Evolutionary conservation across 2,113 vertebrate species (phyloP).

Genomic region (Tetrao urogallus): DNA sequence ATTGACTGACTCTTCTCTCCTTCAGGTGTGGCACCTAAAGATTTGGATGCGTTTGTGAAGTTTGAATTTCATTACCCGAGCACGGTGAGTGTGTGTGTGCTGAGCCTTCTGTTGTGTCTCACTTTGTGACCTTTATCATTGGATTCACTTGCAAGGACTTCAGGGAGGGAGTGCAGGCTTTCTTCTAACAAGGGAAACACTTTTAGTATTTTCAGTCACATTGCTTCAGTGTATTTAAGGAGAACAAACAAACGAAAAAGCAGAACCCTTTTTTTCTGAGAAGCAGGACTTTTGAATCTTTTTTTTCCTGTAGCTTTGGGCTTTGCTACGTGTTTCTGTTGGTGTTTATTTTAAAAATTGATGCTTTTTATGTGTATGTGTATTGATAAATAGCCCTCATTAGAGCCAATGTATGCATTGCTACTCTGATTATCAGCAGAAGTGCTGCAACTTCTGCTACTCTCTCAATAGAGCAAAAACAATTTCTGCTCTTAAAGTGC

Average conservation of each 20-base stretch:
- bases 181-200: background rate
- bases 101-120: background rate
- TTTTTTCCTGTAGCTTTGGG: background rate
- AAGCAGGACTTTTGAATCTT: background rate
- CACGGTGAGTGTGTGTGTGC: slow-evolving; percentile 79
- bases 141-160: background rate
- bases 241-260: background rate
- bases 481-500: background rate
- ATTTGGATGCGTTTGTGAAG: slow-evolving; percentile 91
- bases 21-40: slow-evolving; percentile 88
- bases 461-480: background rate
- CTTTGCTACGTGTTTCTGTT: background rate
- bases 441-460: background rate
- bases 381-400: background rate
- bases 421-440: background rate
- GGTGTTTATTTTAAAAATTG: background rate
- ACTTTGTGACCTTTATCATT: background rate
- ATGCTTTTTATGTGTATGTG: background rate
- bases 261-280: background rate
- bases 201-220: background rate
- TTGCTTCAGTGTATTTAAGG: background rate
- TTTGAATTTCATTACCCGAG: slow-evolving; percentile 97
- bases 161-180: background rate
- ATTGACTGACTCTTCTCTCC: slow-evolving; percentile 31
- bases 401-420: background rate